These are phyloP conservation scores for Epinotia ramella DNA, from an alignment of 2,888 invertebrate species.

Conservation along the genomic window DNA sequence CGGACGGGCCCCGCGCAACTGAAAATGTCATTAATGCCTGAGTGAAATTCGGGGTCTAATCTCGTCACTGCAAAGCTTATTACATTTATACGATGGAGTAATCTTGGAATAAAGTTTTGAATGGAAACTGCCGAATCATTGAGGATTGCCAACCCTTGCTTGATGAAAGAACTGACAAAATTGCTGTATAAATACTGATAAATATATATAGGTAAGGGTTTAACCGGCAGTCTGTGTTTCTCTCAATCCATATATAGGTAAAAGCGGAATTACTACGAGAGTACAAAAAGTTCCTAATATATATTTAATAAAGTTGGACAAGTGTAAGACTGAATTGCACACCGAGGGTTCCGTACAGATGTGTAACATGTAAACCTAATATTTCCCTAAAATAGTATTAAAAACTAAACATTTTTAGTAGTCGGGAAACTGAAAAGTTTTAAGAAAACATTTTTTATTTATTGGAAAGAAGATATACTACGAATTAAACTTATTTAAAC, in stretches of 20 bases:
- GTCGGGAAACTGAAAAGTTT: too few relatives aligned
- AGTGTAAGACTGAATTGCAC: too few relatives aligned
- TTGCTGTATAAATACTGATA: constrained; percentile 42
- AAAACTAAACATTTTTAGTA: too few relatives aligned
- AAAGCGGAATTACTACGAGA: too few relatives aligned
- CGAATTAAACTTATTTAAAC: too few relatives aligned
- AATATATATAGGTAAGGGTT: background rate
- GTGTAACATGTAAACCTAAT: too few relatives aligned
- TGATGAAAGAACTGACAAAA: constrained; percentile 71
- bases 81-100: constrained; percentile 84
- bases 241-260: background rate
- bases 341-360: too few relatives aligned
- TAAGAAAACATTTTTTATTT: too few relatives aligned
- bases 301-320: too few relatives aligned
- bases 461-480: too few relatives aligned
- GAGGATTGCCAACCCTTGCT: constrained; percentile 82
- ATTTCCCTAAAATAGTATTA: too few relatives aligned
- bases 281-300: too few relatives aligned
- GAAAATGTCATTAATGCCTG: constrained; percentile 85
- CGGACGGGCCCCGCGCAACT: constrained; percentile 70
- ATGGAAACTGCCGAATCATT: constrained; percentile 83
- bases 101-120: constrained; percentile 85
- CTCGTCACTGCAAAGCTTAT: constrained; percentile 84
- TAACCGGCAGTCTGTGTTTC: background rate
- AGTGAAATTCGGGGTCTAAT: constrained; percentile 84